A percentile compares a stretch with the other conserved stretches of the same genome.
phyloP scores from a whole-genome alignment of 2,113 vertebrate genomes.

The Engraulis encrasicolus region DNA sequence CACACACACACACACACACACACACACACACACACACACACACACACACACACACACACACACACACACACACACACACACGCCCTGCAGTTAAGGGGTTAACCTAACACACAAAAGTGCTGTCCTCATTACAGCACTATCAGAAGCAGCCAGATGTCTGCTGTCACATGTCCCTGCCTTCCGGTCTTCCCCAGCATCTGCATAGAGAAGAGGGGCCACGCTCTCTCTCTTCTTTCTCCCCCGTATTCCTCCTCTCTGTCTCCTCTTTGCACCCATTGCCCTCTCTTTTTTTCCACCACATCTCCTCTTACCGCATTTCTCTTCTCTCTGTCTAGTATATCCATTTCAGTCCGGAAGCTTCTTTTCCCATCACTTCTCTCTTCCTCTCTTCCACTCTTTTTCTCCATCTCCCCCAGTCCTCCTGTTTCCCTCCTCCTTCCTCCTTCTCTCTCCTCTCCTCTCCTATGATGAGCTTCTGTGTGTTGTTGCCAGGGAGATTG shows the following conservation, averaged over 20 bases:
- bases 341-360: not conserved
- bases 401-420: not conserved
- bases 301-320: not conserved
- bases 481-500: slow-evolving; percentile 29
- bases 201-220: not conserved
- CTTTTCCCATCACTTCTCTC: not conserved
- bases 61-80: not conserved
- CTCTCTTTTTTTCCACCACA: not conserved
- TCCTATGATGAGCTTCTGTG: not conserved
- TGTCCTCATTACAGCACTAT: slow-evolving; percentile 12
- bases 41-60: slow-evolving; percentile 8
- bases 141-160: slow-evolving; percentile 10
- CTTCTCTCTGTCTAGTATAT: not conserved
- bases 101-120: slow-evolving; percentile 1
- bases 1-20: too few relatives aligned
- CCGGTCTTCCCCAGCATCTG: not conserved
- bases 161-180: slow-evolving; percentile 2
- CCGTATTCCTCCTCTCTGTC: not conserved
- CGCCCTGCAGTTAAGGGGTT: not conserved
- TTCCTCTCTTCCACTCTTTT: not conserved
- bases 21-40: too few relatives aligned
- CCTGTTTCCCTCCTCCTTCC: not conserved
- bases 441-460: not conserved
- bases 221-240: not conserved
- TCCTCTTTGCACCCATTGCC: not conserved